Conservation (phyloP, 2,113 vertebrate species). For the Chloebia gouldiae region DNA sequence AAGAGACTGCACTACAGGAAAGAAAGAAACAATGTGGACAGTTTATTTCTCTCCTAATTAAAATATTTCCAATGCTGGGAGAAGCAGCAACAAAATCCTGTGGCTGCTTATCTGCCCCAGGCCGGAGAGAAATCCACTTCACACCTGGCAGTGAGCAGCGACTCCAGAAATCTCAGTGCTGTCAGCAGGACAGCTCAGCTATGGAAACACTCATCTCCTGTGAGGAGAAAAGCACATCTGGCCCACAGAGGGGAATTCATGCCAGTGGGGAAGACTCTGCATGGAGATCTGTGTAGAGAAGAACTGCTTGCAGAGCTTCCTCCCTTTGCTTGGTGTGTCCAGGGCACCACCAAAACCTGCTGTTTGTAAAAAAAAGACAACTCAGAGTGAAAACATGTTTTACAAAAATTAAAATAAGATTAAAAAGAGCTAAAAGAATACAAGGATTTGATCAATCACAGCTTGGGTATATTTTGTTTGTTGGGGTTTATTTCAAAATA, state of each 20-base stretch:
- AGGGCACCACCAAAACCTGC: background rate
- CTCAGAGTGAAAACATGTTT: background rate
- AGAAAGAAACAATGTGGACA: background rate
- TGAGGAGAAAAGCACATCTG: background rate
- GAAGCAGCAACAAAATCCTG: background rate
- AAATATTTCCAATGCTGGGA: background rate
- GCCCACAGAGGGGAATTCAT: background rate
- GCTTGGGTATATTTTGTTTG: background rate
- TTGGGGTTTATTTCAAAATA: background rate
- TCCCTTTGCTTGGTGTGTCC: background rate
- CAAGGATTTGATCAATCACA: background rate
- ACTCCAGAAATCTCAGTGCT: background rate
- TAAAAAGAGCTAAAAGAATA: background rate
- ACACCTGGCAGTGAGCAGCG: background rate
- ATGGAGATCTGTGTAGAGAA: background rate
- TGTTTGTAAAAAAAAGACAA: background rate
- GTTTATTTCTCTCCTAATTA: background rate
- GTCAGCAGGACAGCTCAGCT: background rate
- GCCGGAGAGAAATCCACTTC: conserved; percentile 6
- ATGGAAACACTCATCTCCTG: background rate
- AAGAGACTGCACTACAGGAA: background rate
- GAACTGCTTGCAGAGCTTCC: background rate
- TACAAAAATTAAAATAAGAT: background rate
- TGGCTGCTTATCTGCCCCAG: background rate
- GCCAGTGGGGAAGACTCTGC: background rate